phyloP scores from a whole-genome alignment of 2,888 invertebrate species.

The Poecilobothrus nobilitatus region DNA sequence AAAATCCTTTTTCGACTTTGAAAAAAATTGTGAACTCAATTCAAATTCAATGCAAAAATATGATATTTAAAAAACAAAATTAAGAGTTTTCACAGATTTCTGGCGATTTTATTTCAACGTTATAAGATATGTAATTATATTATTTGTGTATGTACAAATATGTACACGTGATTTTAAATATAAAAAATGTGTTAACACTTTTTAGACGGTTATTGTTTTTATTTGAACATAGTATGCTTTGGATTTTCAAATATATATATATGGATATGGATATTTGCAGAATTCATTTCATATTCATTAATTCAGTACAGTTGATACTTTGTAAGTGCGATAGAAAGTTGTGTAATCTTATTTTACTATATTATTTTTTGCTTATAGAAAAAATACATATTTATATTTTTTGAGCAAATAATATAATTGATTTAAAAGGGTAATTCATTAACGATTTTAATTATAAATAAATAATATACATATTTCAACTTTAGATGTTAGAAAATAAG shows the following conservation, averaged over 20 bases:
- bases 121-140: slow-evolving; percentile 7
- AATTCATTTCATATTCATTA: slow-evolving; percentile 2
- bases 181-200: not conserved
- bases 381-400: slow-evolving; percentile 9
- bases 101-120: slow-evolving; percentile 8
- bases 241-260: slow-evolving; percentile 10
- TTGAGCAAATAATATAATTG: slow-evolving; percentile 7
- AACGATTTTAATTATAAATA: slow-evolving; percentile 8
- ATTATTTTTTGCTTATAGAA: slow-evolving; percentile 7
- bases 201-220: no score
- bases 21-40: not conserved
- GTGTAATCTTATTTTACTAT: slow-evolving; percentile 8
- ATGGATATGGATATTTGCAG: slow-evolving; percentile 8
- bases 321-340: slow-evolving; percentile 10
- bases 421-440: slow-evolving; percentile 10
- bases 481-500: slow-evolving; percentile 9
- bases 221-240: slow-evolving; percentile 7
- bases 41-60: slow-evolving; percentile 1
- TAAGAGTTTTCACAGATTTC: slow-evolving; percentile 8
- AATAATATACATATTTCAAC: slow-evolving; percentile 8
- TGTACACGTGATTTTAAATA: slow-evolving; percentile 11
- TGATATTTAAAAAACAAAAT: slow-evolving; percentile 3
- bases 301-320: slow-evolving; percentile 10
- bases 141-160: slow-evolving; percentile 10
- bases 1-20: no score